Percentiles rank a stretch among this genome's conserved stretches.
Conservation (phyloP, 2,797 vertebrate genomes). For the Neopelma chrysocephalum region DNA sequence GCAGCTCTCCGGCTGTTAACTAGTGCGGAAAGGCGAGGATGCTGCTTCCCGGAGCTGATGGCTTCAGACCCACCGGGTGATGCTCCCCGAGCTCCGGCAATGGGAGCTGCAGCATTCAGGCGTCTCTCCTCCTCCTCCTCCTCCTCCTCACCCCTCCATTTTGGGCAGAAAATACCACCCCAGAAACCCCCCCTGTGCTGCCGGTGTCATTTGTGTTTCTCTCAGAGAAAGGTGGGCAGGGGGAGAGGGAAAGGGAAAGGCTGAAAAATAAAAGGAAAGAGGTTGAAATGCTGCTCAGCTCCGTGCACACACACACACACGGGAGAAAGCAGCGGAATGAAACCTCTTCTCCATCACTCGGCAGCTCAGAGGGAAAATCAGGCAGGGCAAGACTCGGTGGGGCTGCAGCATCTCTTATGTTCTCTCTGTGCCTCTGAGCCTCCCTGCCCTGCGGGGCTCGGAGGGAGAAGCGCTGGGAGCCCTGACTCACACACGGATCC, state of each 20-base stretch:
- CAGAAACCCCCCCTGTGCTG: neutral
- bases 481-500: neutral
- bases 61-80: neutral
- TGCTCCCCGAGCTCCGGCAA: neutral
- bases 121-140: neutral
- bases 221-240: constrained; percentile 27
- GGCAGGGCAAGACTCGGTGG: neutral
- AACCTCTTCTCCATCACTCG: neutral
- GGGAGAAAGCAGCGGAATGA: neutral
- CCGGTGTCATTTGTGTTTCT: neutral
- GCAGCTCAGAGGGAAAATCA: neutral
- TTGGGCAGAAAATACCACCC: constrained; percentile 28
- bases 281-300: neutral
- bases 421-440: neutral
- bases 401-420: neutral
- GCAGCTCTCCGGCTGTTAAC: constrained; percentile 73
- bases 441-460: neutral
- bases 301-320: neutral
- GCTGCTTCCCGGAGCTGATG: constrained; percentile 51
- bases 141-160: constrained; percentile 4
- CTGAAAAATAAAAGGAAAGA: neutral
- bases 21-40: constrained; percentile 70
- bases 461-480: neutral
- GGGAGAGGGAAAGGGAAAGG: neutral
- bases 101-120: constrained; percentile 4